Base-by-base conservation (phyloP, 1,140 invertebrate species). In the Drosophila erecta region DNA sequence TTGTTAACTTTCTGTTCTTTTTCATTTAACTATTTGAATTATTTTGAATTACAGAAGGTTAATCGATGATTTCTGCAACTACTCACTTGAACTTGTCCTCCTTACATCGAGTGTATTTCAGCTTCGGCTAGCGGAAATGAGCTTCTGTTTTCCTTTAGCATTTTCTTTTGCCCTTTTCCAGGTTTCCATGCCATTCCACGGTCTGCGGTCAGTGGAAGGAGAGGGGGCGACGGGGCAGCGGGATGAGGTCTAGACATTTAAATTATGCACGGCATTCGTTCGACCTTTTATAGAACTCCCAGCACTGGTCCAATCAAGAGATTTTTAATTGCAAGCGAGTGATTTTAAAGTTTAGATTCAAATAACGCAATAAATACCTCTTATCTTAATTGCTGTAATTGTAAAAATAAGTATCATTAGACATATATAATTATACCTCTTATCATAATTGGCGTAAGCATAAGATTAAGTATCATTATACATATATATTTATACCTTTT, bases 241-340 rank as follows among this genome's bases (percentile, higher is more conserved):
- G 41, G 22, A 14, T 65, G 58, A 38, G 61, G 41, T 41, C 61
- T 53, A 72, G 54, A 59, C 53, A 72, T 71, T 76, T 76, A 58
- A 75, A 76, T 66, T 58, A 76, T 75, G 70, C 73, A 75, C 59
- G 57, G 54, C 40, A 46, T 37, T 51, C 44, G 58, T 62, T 46
- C 14, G 30, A 27, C 43, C 56, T 6, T 15, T 58, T 61, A 58
- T 35, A 61, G 22, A 56, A 55, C 15, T 8, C 7, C 22, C 57
- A 15, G 66, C 50, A 15, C 38, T 14, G 50, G 70, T 53, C 65
- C 53, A 65, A 75, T 75, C 59, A 74, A 51, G 27, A 35, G 41
- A 27, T 44, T 74, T 76, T 76, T 74, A 65, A 74, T 76, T 20
- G 47, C 70, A 43, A 64, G 30, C 30, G 30, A 10, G n/a, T n/a